Evolutionary conservation across 2,888 invertebrate species (phyloP).

Genomic region (Steinernema hermaphroditum): DNA sequence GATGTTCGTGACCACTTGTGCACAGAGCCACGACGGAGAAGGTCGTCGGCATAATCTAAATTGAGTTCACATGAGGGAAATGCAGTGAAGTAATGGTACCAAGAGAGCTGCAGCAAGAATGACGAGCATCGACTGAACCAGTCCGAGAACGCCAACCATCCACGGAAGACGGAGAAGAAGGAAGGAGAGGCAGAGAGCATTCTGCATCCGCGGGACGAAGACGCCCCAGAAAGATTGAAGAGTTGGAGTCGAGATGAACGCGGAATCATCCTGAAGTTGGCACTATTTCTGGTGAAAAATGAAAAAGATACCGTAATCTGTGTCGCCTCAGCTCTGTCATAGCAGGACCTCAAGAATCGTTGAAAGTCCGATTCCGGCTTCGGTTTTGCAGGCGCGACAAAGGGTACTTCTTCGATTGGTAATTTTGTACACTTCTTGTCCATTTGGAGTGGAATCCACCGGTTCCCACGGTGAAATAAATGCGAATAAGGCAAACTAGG

Average conservation of each 20-base stretch:
- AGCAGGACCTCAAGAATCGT: not conserved
- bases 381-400: too few relatives aligned
- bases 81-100: not conserved
- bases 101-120: not conserved
- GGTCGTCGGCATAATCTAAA: not conserved
- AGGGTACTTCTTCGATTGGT: too few relatives aligned
- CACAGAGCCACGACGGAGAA: conserved; percentile 7
- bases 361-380: too few relatives aligned
- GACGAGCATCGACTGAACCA: not conserved
- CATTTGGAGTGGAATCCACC: too few relatives aligned
- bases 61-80: not conserved
- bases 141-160: conserved; percentile 9
- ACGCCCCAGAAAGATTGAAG: not conserved
- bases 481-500: too few relatives aligned
- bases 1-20: conserved; percentile 6
- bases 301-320: conserved; percentile 13
- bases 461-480: too few relatives aligned
- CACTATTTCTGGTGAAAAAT: not conserved
- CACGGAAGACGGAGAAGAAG: not conserved
- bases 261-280: not conserved
- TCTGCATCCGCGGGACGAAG: not conserved
- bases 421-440: too few relatives aligned
- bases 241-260: not conserved
- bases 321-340: not conserved
- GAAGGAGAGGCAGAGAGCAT: not conserved